phyloP scores from a whole-genome alignment of 2,113 vertebrate species.

The Leucosticte australis region DNA sequence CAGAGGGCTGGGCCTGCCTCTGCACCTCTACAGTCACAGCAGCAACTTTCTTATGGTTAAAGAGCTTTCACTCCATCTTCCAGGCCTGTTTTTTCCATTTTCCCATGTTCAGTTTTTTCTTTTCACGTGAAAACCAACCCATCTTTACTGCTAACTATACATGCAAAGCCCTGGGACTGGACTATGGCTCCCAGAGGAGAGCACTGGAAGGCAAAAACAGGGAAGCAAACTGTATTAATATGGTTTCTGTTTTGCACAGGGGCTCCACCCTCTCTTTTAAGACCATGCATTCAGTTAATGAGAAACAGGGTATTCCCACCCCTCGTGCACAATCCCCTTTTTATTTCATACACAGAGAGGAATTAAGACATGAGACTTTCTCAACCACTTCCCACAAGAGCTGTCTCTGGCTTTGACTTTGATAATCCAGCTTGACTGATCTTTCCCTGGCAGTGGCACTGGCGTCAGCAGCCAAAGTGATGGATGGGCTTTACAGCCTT shows the following conservation, averaged over 20 bases:
- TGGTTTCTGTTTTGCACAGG: background rate
- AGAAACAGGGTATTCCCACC: conserved; percentile 38
- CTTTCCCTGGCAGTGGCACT: background rate
- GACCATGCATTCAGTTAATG: conserved; percentile 1
- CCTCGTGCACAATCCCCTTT: background rate
- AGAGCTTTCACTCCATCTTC: background rate
- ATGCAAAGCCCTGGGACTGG: background rate
- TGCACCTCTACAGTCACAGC: background rate
- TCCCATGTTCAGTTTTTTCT: background rate
- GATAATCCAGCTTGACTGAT: conserved; percentile 19
- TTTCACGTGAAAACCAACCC: background rate
- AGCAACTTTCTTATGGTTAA: background rate
- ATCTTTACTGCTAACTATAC: background rate
- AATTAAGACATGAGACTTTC: conserved; percentile 20
- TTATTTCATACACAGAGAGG: background rate
- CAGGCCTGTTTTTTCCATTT: background rate
- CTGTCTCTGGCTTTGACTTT: conserved; percentile 16
- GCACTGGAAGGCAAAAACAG: background rate
- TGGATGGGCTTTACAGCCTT: background rate
- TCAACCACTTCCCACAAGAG: conserved; percentile 16
- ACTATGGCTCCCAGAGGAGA: background rate
- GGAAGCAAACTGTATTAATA: background rate
- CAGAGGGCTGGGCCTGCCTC: background rate
- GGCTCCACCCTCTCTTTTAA: background rate
- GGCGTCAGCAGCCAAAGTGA: background rate